A percentile compares a stretch with the other conserved stretches of the same genome.
Evolutionary conservation across 1,140 invertebrate species (phyloP).

Genomic region (Ceratina japonica): DNA sequence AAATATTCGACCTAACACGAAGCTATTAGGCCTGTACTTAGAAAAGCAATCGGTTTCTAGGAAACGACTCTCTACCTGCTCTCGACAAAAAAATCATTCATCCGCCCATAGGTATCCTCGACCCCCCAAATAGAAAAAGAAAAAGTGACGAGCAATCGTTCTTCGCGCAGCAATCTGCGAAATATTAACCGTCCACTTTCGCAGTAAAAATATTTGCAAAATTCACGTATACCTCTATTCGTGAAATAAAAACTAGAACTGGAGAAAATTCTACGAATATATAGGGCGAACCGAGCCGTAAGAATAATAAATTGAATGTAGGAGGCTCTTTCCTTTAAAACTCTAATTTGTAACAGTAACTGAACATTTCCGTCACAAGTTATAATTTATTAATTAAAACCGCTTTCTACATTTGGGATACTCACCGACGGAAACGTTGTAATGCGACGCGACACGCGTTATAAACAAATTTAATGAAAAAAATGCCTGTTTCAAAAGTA

Average conservation of each 20-base stretch:
- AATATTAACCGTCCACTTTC: too few relatives aligned
- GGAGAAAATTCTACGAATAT: not conserved
- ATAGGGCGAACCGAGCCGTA: not conserved
- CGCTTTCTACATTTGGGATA: too few relatives aligned
- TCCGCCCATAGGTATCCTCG: not conserved
- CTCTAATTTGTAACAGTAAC: not conserved
- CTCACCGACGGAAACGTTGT: too few relatives aligned
- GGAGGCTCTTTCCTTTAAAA: not conserved
- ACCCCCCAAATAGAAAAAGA: not conserved
- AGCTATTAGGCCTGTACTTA: conserved; percentile 15
- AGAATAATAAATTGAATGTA: conserved; percentile 30
- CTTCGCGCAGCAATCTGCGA: not conserved
- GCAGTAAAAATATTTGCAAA: not conserved
- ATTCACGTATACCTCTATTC: not conserved
- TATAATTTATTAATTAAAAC: too few relatives aligned
- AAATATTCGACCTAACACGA: conserved; percentile 11
- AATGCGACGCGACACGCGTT: too few relatives aligned
- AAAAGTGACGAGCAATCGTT: not conserved
- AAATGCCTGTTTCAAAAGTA: too few relatives aligned
- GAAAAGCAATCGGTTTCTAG: conserved; percentile 10
- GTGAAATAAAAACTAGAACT: not conserved
- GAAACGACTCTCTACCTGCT: conserved; percentile 35
- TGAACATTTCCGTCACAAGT: not conserved
- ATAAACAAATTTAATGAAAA: too few relatives aligned
- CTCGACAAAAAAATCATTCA: conserved; percentile 1